These are phyloP conservation scores for Apamea sordens DNA, from an alignment of 2,888 invertebrate species.

Conservation along the genomic window DNA sequence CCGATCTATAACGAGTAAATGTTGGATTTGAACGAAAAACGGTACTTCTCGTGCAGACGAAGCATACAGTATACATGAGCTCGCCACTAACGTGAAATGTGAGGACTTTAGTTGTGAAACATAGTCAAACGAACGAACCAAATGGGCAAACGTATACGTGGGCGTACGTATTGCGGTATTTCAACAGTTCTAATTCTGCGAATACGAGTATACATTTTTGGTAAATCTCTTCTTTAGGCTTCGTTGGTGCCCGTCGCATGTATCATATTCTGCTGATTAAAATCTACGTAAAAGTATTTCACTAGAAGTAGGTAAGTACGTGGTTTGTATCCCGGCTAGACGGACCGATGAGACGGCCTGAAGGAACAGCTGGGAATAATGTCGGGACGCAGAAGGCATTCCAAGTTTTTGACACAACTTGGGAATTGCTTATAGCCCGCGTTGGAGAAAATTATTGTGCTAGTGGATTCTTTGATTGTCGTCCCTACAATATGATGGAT, in stretches of 20 bases:
- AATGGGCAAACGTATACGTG: slow-evolving; percentile 34
- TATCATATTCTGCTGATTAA: slow-evolving; percentile 13
- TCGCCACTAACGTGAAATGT: slow-evolving; percentile 41
- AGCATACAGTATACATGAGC: slow-evolving; percentile 27
- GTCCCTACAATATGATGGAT: not conserved
- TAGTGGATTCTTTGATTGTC: not conserved
- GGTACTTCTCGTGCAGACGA: slow-evolving; percentile 7
- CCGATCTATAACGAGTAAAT: slow-evolving; percentile 37
- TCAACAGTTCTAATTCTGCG: slow-evolving; percentile 29
- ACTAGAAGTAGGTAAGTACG: not conserved
- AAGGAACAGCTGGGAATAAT: slow-evolving; percentile 30
- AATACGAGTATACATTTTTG: slow-evolving; percentile 17
- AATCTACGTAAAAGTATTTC: slow-evolving; percentile 9
- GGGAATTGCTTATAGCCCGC: slow-evolving; percentile 3
- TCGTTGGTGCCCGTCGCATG: not conserved
- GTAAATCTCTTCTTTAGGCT: slow-evolving; percentile 25
- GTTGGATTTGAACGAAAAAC: slow-evolving; percentile 31
- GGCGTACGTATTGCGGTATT: slow-evolving; percentile 31
- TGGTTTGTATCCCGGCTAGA: not conserved
- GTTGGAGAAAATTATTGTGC: not conserved
- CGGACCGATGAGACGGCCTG: not conserved
- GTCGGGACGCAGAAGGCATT: slow-evolving; percentile 1
- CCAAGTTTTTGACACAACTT: slow-evolving; percentile 28
- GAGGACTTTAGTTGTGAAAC: slow-evolving; percentile 39
- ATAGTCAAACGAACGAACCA: slow-evolving; percentile 25